Conservation (phyloP, 1,140 invertebrate species). For the Habropoda laboriosa region DNA sequence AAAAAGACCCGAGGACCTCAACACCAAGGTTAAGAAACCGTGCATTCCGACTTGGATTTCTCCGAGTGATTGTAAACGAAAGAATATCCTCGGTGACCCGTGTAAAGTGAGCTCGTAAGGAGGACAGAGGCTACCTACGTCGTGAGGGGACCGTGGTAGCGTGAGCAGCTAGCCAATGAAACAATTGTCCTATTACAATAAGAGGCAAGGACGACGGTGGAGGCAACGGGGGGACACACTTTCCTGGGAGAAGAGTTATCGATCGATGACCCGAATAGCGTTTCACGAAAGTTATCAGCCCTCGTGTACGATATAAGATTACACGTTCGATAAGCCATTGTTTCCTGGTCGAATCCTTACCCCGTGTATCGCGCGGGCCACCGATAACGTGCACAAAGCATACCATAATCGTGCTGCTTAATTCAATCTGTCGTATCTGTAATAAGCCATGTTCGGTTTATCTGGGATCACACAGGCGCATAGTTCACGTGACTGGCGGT, state of each 20-base stretch:
- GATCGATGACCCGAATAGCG: constrained; percentile 36
- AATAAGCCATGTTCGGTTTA: constrained; percentile 47
- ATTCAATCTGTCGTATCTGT: constrained; percentile 45
- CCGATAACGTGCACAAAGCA: constrained; percentile 20
- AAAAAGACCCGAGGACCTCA: no score
- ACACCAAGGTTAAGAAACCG: no score
- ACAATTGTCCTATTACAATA: neutral
- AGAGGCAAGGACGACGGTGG: neutral
- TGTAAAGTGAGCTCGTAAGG: neutral
- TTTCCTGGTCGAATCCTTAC: constrained; percentile 34
- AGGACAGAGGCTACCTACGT: neutral
- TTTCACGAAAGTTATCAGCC: constrained; percentile 37
- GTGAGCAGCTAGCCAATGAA: neutral
- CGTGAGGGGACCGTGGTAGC: neutral
- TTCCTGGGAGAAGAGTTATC: constrained; percentile 31
- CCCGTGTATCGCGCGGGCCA: neutral
- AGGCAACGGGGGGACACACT: neutral
- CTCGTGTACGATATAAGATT: constrained; percentile 33
- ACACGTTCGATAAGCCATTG: constrained; percentile 43
- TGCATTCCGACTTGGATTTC: no score
- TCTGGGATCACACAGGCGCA: constrained; percentile 7
- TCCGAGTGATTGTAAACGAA: no score
- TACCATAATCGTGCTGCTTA: constrained; percentile 43
- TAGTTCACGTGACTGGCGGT: constrained; percentile 15
- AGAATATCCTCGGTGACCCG: no score